Base-by-base conservation (phyloP, 2,888 invertebrate species). In the Drosophila eohydei region DNA sequence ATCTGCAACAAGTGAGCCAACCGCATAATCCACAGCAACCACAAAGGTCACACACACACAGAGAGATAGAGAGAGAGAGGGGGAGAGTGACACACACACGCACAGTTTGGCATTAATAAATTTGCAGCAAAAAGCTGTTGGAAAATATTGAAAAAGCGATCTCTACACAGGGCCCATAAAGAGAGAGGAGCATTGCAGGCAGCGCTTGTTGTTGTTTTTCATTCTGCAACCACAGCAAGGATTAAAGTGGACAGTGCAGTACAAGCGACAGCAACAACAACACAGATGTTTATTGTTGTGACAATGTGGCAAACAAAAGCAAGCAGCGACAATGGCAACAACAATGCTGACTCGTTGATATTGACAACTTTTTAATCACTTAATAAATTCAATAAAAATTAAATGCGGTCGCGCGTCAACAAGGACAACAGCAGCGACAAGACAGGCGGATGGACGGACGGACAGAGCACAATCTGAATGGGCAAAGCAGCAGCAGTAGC, bases 331-430 rank as follows among this genome's bases (percentile, higher is more conserved):
- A 46, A 28, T 38, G 70, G 48, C 73, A 76, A 65, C 74, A 76
- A 77, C 81, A 83, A 80, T 86, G 73, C 80, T 54, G 80, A 78
- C 74, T 74, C 89, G 81, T 83, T 84, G 89, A 87, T 89, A 91
- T 90, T 89, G 92, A 90, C 92, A 91, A 90, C 91, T 86, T 90
- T 91, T 91, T 92, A 91, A 91, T 91, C 92, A 92, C 91, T 91
- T 91, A 91, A 91, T 91, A 90, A 91, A 91, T 91, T 90, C 89
- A 92, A 91, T 91, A 90, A 91, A 80, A 92, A 92, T 92, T 91
- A 91, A 92, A 90, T 91, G 92, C 86, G 91, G 91, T 91, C 80
- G 79, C 84, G 83, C 89, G 81, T 88, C 90, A 86, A 84, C 88
- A 84, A 76, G 87, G 80, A 83, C 79, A 59, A 56, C 68, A 61